These are phyloP conservation scores for Labrus mixtus DNA, from an alignment of 2,113 vertebrate genomes.

Conservation along the genomic window DNA sequence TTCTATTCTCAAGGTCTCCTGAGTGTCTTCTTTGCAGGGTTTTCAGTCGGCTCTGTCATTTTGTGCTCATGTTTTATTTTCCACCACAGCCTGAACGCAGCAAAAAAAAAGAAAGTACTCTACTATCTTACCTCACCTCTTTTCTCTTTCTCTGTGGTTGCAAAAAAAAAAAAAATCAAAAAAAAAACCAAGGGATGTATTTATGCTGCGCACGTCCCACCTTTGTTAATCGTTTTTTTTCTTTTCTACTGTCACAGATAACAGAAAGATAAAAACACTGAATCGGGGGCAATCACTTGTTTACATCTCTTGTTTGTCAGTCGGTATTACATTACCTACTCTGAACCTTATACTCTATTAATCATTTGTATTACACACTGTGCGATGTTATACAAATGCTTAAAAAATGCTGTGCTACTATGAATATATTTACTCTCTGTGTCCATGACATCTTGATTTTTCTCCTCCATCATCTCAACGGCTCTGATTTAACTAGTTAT, in stretches of 20 bases:
- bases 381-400: background rate
- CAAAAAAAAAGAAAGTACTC: background rate
- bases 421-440: background rate
- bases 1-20: slow-evolving; percentile 55
- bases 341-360: background rate
- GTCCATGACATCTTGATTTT: background rate
- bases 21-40: slow-evolving; percentile 14
- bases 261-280: background rate
- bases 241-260: background rate
- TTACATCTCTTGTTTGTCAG: slow-evolving; percentile 19
- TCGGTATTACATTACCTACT: slow-evolving; percentile 1
- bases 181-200: slow-evolving; percentile 6
- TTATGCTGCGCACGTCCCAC: slow-evolving; percentile 29
- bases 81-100: slow-evolving; percentile 8
- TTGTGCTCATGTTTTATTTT: slow-evolving; percentile 31
- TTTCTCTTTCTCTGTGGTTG: slow-evolving; percentile 1
- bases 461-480: background rate
- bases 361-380: background rate
- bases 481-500: slow-evolving; percentile 8
- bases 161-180: too few species aligned
- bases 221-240: slow-evolving; percentile 2
- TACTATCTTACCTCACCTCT: background rate
- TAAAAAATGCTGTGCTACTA: too few species aligned
- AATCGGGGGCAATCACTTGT: slow-evolving; percentile 24
- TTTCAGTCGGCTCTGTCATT: slow-evolving; percentile 16